Evolutionary conservation across 2,113 vertebrate species (phyloP).

Genomic region (Ranitomeya imitator): DNA sequence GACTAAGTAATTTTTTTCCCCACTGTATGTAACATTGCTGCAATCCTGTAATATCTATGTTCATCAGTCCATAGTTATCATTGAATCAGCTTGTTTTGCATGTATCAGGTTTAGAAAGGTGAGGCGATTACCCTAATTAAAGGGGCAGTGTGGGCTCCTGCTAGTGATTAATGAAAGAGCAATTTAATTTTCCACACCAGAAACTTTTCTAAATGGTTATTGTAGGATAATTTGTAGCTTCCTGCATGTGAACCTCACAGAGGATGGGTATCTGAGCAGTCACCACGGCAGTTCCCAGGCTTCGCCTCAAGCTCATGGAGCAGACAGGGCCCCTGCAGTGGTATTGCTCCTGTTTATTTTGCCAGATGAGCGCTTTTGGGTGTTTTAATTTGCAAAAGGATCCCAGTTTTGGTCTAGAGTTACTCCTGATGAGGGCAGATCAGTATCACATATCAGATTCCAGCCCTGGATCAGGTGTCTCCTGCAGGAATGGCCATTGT

Average conservation of each 20-base stretch:
- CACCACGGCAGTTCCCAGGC: slow-evolving; percentile 37
- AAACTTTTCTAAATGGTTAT: slow-evolving; percentile 29
- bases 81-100: neutral
- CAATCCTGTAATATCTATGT: neutral
- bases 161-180: neutral
- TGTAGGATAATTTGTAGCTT: slow-evolving; percentile 18
- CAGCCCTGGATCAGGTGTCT: neutral
- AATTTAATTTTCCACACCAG: slow-evolving; percentile 27
- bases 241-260: slow-evolving; percentile 5
- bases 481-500: neutral
- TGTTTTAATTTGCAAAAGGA: slow-evolving; percentile 23
- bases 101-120: neutral
- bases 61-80: neutral
- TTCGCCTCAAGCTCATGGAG: neutral
- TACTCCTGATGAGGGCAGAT: neutral
- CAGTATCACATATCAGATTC: neutral
- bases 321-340: slow-evolving; percentile 12
- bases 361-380: neutral
- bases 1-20: too few relatives aligned
- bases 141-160: neutral
- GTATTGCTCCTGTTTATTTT: neutral
- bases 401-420: neutral
- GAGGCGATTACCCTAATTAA: neutral
- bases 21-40: too few relatives aligned
- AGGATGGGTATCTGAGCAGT: neutral